phyloP scores from a whole-genome alignment of 1,140 invertebrate species.

The Drosophila kepulauana region DNA sequence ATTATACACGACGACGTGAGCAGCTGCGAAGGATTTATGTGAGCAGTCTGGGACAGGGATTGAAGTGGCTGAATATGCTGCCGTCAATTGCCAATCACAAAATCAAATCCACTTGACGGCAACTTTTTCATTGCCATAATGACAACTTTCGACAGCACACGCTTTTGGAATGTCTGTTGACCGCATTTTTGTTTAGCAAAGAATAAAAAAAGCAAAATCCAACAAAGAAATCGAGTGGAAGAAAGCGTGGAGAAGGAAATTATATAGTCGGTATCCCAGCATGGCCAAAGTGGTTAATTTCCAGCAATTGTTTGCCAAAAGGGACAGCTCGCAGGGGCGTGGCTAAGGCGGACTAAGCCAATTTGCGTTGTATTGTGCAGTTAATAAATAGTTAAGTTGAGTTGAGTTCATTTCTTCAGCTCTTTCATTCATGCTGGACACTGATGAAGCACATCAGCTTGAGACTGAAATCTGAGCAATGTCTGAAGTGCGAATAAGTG shows the following conservation, averaged over 20 bases:
- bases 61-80: neutral
- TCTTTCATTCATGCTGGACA: conserved; percentile 12
- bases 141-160: conserved; percentile 13
- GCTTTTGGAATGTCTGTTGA: conserved; percentile 16
- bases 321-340: conserved; percentile 20
- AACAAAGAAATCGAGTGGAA: conserved; percentile 20
- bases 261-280: conserved; percentile 26
- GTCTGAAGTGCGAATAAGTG: conserved; percentile 19
- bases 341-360: conserved; percentile 53
- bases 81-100: conserved; percentile 33
- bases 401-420: conserved; percentile 20
- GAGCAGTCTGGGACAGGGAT: neutral
- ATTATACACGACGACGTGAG: conserved; percentile 29
- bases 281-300: conserved; percentile 64
- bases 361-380: conserved; percentile 70
- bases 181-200: conserved; percentile 29
- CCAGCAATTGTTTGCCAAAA: conserved; percentile 43
- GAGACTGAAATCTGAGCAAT: conserved; percentile 19
- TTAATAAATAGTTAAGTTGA: conserved; percentile 74
- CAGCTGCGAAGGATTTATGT: neutral
- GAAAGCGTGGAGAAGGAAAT: conserved; percentile 38
- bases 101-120: conserved; percentile 43
- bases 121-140: conserved; percentile 35
- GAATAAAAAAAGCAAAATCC: conserved; percentile 6
- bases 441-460: conserved; percentile 52